These are phyloP conservation scores for Ophraella communa DNA, from an alignment of 2,888 invertebrate species.

Conservation along the genomic window DNA sequence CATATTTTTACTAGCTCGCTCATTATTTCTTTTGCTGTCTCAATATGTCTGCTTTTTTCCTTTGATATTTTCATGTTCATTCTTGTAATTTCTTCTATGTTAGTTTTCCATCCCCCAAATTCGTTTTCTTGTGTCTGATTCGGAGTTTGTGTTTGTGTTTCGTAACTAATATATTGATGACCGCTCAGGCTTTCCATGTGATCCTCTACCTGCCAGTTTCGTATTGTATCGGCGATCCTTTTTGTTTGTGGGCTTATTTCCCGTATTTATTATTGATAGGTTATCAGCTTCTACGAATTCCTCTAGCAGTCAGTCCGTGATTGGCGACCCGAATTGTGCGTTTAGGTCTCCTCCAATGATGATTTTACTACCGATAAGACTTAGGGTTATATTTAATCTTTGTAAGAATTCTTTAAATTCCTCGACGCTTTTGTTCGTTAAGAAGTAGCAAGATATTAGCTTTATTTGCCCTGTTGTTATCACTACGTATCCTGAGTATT, in stretches of 20 bases:
- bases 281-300: not conserved
- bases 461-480: too few species aligned
- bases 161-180: not conserved
- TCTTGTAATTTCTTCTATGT: too few species aligned
- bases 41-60: not conserved
- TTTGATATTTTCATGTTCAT: too few species aligned
- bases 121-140: not conserved
- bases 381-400: too few species aligned
- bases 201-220: slow-evolving; percentile 1
- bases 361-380: too few species aligned
- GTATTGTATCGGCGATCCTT: not conserved
- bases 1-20: not conserved
- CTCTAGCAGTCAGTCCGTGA: not conserved
- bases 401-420: too few species aligned
- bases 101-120: too few species aligned
- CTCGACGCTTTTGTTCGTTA: too few species aligned
- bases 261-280: slow-evolving; percentile 13
- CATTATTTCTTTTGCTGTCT: not conserved
- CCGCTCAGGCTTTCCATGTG: not conserved
- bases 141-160: too few species aligned
- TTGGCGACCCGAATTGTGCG: not conserved
- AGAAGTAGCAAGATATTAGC: too few species aligned
- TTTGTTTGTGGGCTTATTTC: slow-evolving; percentile 15
- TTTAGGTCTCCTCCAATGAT: not conserved
- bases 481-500: too few species aligned